phyloP scores from a whole-genome alignment of 2,888 invertebrate genomes.

The Meliscaeva auricollis region DNA sequence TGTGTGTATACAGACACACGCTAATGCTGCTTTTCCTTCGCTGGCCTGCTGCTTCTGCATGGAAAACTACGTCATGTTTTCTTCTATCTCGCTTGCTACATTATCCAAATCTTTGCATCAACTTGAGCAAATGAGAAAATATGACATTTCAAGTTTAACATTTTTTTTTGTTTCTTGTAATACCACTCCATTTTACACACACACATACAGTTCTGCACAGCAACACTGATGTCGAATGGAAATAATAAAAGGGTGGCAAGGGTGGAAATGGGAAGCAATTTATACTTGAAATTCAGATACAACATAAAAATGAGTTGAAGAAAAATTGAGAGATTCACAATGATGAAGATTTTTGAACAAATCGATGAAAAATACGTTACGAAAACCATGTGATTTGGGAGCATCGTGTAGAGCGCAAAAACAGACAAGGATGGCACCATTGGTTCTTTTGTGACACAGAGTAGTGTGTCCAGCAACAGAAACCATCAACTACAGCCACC shows the following conservation, averaged over 20 bases:
- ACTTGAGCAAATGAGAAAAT: constrained; percentile 46
- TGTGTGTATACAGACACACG: constrained; percentile 57
- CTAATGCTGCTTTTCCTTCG: constrained; percentile 45
- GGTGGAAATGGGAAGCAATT: not conserved
- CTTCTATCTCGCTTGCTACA: constrained; percentile 51
- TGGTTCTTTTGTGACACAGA: constrained; percentile 30
- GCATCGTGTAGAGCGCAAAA: constrained; percentile 65
- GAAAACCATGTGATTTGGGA: constrained; percentile 68
- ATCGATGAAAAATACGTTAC: constrained; percentile 10
- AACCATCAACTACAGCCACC: constrained; percentile 76
- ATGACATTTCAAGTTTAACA: constrained; percentile 58
- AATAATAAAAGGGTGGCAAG: not conserved
- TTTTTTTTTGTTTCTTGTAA: constrained; percentile 20
- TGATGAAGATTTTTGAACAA: not conserved
- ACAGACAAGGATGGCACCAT: constrained; percentile 65
- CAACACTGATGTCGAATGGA: not conserved
- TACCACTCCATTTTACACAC: not conserved
- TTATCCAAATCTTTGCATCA: constrained; percentile 28
- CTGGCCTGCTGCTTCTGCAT: constrained; percentile 15
- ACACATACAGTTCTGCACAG: constrained; percentile 26
- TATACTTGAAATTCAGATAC: not conserved
- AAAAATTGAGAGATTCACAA: not conserved
- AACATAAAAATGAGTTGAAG: not conserved
- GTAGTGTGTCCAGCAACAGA: constrained; percentile 24
- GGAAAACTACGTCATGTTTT: constrained; percentile 61